Percentiles rank a stretch among this genome's conserved stretches.
Evolutionary conservation across 1,140 invertebrate genomes (phyloP).

Genomic region (Drosophila ambigua): DNA sequence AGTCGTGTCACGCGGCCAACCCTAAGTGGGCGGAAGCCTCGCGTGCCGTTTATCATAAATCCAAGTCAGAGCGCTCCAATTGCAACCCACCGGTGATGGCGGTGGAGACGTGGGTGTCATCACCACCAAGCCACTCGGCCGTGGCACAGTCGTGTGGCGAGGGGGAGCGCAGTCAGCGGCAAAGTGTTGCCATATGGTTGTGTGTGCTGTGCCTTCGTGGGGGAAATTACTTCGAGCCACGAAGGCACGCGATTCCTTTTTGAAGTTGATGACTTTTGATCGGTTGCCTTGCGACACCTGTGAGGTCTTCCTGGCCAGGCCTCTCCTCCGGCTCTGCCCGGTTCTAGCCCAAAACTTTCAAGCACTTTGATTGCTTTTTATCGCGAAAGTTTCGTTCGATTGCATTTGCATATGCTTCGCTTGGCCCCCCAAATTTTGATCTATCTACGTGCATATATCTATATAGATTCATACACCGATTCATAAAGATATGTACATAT

Average conservation of each 20-base stretch:
- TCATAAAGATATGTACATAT: constrained; percentile 11
- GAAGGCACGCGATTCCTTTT: constrained; percentile 60
- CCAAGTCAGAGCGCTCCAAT: constrained; percentile 62
- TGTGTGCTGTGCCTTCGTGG: constrained; percentile 4
- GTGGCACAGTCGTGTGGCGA: neutral
- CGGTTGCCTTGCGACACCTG: constrained; percentile 64
- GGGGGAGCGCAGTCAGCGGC: neutral
- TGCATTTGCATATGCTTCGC: constrained; percentile 61
- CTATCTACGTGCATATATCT: constrained; percentile 19
- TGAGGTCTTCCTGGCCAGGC: constrained; percentile 33
- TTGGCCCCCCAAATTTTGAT: constrained; percentile 27
- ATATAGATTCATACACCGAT: too few species aligned
- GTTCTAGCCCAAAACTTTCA: constrained; percentile 60
- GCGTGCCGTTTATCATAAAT: constrained; percentile 80
- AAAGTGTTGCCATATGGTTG: constrained; percentile 71
- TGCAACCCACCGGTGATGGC: constrained; percentile 55
- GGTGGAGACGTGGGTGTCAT: constrained; percentile 76
- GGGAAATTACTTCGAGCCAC: constrained; percentile 40
- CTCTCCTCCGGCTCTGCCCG: constrained; percentile 27
- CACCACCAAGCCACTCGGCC: constrained; percentile 54
- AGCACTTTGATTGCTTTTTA: constrained; percentile 77
- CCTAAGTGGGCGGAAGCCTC: constrained; percentile 47
- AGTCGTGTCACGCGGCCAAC: constrained; percentile 38
- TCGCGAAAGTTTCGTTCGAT: constrained; percentile 46
- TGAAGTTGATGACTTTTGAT: constrained; percentile 69